These are phyloP conservation scores for Erpetoichthys calabaricus DNA, from an alignment of 2,797 vertebrate species.

Conservation along the genomic window DNA sequence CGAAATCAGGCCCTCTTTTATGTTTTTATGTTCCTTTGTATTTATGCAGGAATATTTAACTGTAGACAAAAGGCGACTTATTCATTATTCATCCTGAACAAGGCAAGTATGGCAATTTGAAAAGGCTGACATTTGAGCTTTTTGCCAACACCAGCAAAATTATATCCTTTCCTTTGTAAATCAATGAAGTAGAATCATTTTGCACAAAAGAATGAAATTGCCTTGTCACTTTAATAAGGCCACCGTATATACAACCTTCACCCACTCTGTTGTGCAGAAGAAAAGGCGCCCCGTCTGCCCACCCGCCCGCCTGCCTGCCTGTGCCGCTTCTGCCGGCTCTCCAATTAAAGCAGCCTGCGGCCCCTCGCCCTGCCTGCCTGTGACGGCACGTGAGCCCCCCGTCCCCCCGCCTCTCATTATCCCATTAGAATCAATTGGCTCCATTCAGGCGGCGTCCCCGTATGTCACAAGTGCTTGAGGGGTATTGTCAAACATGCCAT, in stretches of 20 bases:
- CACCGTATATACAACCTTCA: conserved; percentile 72
- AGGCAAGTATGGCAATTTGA: conserved; percentile 77
- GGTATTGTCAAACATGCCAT: no score
- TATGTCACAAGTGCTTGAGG: no score
- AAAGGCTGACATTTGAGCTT: conserved; percentile 93
- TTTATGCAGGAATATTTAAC: conserved; percentile 87
- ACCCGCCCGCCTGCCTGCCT: conserved; percentile 40
- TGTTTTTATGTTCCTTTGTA: conserved; percentile 63
- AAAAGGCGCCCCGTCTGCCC: conserved; percentile 36
- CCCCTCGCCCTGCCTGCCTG: no score
- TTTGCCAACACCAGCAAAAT: conserved; percentile 81
- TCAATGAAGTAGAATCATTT: conserved; percentile 73
- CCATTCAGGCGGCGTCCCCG: no score
- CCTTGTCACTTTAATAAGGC: conserved; percentile 76
- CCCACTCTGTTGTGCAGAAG: conserved; percentile 55
- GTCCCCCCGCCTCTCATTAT: no score
- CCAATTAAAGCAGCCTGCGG: conserved; percentile 30
- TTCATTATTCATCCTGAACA: conserved; percentile 83
- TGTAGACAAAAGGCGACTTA: conserved; percentile 87
- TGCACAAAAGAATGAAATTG: conserved; percentile 78
- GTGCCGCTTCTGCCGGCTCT: conserved; percentile 45
- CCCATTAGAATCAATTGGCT: no score
- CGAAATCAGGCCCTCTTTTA: conserved; percentile 72
- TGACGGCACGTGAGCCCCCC: no score
- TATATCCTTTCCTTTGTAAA: conserved; percentile 81